phyloP scores from a whole-genome alignment of 1,140 invertebrate species.

The Drosophila orena region DNA sequence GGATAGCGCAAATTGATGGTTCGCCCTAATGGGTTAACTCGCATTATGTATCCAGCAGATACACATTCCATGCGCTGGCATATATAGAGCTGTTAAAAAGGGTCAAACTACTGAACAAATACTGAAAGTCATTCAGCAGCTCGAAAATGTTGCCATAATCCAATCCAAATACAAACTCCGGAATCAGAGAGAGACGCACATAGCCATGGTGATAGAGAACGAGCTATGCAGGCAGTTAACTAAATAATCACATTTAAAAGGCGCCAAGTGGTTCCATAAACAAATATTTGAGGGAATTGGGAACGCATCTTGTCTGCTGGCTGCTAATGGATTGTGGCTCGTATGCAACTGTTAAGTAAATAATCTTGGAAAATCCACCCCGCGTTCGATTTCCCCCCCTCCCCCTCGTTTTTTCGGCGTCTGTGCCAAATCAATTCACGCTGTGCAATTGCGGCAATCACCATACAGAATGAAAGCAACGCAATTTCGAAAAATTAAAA shows the following conservation, averaged over 20 bases:
- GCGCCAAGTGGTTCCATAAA: slow-evolving; percentile 84
- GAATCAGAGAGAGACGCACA: neutral
- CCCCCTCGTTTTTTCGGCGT: slow-evolving; percentile 5
- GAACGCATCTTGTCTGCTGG: slow-evolving; percentile 40
- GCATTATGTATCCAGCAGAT: slow-evolving; percentile 63
- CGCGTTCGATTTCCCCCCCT: neutral
- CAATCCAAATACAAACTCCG: slow-evolving; percentile 51
- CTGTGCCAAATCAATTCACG: slow-evolving; percentile 75
- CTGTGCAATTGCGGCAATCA: slow-evolving; percentile 60
- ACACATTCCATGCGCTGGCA: slow-evolving; percentile 14
- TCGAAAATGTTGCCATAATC: slow-evolving; percentile 50
- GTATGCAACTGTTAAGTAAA: slow-evolving; percentile 62
- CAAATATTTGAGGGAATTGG: slow-evolving; percentile 75
- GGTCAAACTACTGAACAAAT: slow-evolving; percentile 80
- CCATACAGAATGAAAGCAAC: slow-evolving; percentile 22
- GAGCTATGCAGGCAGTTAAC: slow-evolving; percentile 52
- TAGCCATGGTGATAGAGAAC: slow-evolving; percentile 2
- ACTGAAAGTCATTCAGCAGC: slow-evolving; percentile 61
- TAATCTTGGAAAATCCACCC: slow-evolving; percentile 47
- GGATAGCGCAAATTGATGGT: neutral
- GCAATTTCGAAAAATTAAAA: slow-evolving; percentile 31
- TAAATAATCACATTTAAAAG: slow-evolving; percentile 84
- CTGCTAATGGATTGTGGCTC: slow-evolving; percentile 41
- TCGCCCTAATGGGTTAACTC: slow-evolving; percentile 49
- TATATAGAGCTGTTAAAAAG: slow-evolving; percentile 77